Percentiles rank a stretch among this genome's conserved stretches.
These are phyloP conservation scores for Callipepla californica DNA, from an alignment of 2,113 vertebrate species.

Conservation along the genomic window DNA sequence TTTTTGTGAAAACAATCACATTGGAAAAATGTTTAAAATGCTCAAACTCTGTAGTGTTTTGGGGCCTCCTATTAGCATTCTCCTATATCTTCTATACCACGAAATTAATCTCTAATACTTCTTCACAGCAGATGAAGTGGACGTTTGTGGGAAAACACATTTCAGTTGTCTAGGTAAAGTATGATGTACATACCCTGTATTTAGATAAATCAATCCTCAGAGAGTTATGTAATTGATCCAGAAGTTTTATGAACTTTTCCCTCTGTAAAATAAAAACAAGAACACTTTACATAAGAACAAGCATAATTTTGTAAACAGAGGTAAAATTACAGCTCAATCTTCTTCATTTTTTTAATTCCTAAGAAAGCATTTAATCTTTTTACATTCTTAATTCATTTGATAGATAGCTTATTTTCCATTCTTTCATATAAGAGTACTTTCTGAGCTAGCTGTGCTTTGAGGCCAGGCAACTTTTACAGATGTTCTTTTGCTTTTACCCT, in stretches of 20 bases:
- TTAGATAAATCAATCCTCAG: conserved; percentile 98
- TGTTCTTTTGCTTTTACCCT: background rate
- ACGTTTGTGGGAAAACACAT: background rate
- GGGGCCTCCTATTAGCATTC: background rate
- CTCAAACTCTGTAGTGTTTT: background rate
- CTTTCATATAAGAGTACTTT: background rate
- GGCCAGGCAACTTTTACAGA: background rate
- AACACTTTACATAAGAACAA: background rate
- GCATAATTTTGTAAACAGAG: background rate
- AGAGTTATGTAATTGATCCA: conserved; percentile 98
- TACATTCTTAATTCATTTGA: background rate
- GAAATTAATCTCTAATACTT: background rate
- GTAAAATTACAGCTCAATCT: background rate
- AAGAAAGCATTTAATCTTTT: background rate
- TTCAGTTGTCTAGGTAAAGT: background rate
- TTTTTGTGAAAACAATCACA: background rate
- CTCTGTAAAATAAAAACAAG: conserved; percentile 83
- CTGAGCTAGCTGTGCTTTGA: background rate
- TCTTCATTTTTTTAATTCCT: too few relatives aligned
- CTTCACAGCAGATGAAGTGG: background rate
- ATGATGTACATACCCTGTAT: conserved; percentile 88
- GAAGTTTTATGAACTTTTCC: conserved; percentile 97
- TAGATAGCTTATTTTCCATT: background rate
- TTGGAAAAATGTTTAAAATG: background rate
- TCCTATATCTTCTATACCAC: background rate